Evolutionary conservation across 2,888 invertebrate genomes (phyloP).

Genomic region (Apamea crenata): DNA sequence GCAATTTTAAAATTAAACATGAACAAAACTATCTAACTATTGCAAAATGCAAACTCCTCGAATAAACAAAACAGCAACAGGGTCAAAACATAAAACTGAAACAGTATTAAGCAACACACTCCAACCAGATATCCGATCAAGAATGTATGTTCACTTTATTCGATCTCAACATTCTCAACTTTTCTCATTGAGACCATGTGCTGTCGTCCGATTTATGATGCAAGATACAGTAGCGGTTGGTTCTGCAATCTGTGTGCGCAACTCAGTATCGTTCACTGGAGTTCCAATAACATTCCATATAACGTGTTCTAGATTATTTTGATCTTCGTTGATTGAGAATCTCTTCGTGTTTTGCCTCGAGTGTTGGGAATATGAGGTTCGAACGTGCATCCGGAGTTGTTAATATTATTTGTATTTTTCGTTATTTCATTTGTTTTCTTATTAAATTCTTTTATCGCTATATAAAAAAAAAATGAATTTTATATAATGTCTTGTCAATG

Average conservation of each 20-base stretch:
- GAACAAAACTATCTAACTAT: background rate
- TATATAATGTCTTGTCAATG: background rate
- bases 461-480: background rate
- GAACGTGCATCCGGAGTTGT: background rate
- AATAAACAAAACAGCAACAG: constrained; percentile 15
- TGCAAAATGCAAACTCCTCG: constrained; percentile 23
- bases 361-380: background rate
- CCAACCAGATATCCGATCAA: constrained; percentile 32
- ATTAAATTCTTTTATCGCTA: background rate
- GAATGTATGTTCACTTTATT: constrained; percentile 58
- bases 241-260: constrained; percentile 60
- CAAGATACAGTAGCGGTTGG: constrained; percentile 63
- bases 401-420: constrained; percentile 9
- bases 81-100: constrained; percentile 19
- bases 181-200: constrained; percentile 68
- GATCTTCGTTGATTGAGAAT: constrained; percentile 45
- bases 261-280: constrained; percentile 37
- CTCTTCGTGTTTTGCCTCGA: background rate
- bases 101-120: constrained; percentile 35
- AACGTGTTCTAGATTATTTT: constrained; percentile 26
- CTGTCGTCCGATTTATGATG: constrained; percentile 67
- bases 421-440: background rate
- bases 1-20: background rate
- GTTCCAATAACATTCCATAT: constrained; percentile 43
- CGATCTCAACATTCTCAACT: constrained; percentile 59